A percentile compares a stretch with the other conserved stretches of the same genome.
phyloP scores from a whole-genome alignment of 2,888 invertebrate species.

The Leptopilina drosophilae region DNA sequence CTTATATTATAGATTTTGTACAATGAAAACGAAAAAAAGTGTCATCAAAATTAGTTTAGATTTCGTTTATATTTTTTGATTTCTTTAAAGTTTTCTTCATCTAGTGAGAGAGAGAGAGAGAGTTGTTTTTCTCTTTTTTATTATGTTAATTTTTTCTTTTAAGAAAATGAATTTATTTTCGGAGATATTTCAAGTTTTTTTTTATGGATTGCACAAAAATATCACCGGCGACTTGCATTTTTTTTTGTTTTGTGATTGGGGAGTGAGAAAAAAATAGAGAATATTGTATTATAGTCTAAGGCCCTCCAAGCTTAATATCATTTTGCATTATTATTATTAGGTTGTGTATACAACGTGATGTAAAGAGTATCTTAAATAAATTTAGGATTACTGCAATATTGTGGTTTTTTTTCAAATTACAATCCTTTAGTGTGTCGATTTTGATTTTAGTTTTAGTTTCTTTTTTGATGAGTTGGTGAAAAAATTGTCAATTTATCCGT shows the following conservation, averaged over 20 bases:
- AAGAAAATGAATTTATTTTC: not conserved
- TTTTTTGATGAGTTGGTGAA: too few relatives aligned
- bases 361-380: constrained; percentile 33
- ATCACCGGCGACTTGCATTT: constrained; percentile 7
- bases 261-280: not conserved
- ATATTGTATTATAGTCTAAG: constrained; percentile 31
- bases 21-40: not conserved
- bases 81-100: not conserved
- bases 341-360: constrained; percentile 25
- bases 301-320: not conserved
- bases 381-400: constrained; percentile 18
- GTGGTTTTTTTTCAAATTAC: not conserved
- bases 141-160: not conserved
- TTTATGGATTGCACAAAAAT: not conserved
- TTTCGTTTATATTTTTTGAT: not conserved
- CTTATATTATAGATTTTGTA: constrained; percentile 27
- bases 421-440: not conserved
- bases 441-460: too few relatives aligned
- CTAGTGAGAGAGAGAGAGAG: too few relatives aligned
- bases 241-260: constrained; percentile 8
- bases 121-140: not conserved
- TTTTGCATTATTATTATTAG: constrained; percentile 8
- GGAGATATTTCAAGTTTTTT: not conserved
- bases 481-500: too few relatives aligned
- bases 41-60: not conserved